Percentiles rank a stretch among this genome's conserved stretches.
These are phyloP conservation scores for Neocrepidodera transversa DNA, from an alignment of 2,888 invertebrate species.

Conservation along the genomic window DNA sequence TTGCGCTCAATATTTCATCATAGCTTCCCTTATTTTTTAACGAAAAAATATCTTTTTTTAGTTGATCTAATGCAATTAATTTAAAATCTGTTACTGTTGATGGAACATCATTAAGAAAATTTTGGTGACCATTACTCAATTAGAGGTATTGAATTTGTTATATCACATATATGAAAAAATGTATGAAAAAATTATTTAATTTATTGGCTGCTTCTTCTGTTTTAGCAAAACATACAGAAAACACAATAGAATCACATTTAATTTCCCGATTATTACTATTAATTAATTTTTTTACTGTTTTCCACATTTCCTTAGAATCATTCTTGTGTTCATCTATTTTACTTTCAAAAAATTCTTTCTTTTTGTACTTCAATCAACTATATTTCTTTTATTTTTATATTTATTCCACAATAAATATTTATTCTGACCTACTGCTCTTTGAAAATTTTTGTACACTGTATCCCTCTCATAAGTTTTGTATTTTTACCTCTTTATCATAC, in stretches of 20 bases:
- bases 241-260: not conserved
- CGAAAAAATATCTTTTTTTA: not conserved
- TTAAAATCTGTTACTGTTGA: not conserved
- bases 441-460: too few relatives aligned
- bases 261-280: slow-evolving; percentile 1
- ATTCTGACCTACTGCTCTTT: too few relatives aligned
- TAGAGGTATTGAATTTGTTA: not conserved
- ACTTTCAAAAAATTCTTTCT: not conserved
- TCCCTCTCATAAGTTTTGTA: not conserved
- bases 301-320: too few relatives aligned
- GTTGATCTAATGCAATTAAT: not conserved
- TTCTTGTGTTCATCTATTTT: not conserved
- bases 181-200: slow-evolving; percentile 3
- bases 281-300: not conserved
- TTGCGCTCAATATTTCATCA: too few relatives aligned
- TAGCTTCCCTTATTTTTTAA: too few relatives aligned
- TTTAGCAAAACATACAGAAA: slow-evolving; percentile 2
- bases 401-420: too few relatives aligned
- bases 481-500: slow-evolving; percentile 2
- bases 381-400: not conserved
- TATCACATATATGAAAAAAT: slow-evolving; percentile 5
- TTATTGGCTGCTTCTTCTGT: slow-evolving; percentile 7
- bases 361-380: not conserved
- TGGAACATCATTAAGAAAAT: not conserved
- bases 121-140: not conserved